A percentile compares a stretch with the other conserved stretches of the same genome.
phyloP scores from a whole-genome alignment of 2,113 vertebrate species.

The Daphoenositta chrysoptera region DNA sequence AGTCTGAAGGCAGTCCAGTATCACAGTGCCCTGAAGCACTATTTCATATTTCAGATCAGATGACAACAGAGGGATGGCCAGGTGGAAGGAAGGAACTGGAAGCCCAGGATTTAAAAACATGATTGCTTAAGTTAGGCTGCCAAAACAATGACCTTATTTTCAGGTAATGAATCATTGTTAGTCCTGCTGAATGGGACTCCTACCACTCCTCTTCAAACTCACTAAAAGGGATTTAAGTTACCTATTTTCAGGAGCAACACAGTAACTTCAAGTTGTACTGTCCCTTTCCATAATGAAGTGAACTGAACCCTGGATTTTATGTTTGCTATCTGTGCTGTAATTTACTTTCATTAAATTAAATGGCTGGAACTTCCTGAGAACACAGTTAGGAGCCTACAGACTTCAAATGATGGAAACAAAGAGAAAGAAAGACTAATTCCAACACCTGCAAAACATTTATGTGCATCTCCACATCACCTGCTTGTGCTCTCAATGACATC shows the following conservation, averaged over 20 bases:
- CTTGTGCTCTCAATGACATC: background rate
- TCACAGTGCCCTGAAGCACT: background rate
- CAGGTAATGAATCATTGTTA: background rate
- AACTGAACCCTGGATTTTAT: background rate
- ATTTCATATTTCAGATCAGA: background rate
- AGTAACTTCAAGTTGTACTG: background rate
- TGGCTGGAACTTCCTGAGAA: background rate
- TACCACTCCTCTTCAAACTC: background rate
- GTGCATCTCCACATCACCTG: background rate
- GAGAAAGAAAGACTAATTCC: background rate
- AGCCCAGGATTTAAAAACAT: background rate
- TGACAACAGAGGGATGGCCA: background rate
- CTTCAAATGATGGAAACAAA: background rate
- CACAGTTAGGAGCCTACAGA: background rate
- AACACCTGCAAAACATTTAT: background rate
- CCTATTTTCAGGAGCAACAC: background rate
- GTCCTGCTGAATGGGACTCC: background rate
- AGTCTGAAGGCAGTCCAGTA: background rate
- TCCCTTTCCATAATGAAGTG: background rate
- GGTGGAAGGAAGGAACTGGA: background rate
- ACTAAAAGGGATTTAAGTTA: background rate
- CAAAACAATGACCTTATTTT: background rate
- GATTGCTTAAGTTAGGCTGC: background rate
- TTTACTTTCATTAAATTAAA: conserved; percentile 5
- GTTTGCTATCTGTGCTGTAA: background rate